A percentile compares a stretch with the other conserved stretches of the same genome.
Conservation (phyloP, 2,797 vertebrate genomes). For the Mormyrus proboscirostris region DNA sequence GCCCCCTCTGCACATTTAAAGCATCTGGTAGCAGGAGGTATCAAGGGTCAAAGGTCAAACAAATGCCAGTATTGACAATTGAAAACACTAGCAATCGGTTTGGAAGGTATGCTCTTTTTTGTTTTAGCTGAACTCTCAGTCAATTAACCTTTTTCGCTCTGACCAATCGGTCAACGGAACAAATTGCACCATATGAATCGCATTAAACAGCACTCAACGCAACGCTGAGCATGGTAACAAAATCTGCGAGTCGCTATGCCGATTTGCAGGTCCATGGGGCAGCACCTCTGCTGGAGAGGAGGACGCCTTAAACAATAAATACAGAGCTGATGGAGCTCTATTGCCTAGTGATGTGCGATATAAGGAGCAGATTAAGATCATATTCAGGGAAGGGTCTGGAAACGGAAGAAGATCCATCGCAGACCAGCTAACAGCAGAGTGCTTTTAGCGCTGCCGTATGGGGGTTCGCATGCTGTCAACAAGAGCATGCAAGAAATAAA, state of each 20-base stretch:
- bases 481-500: constrained; percentile 28
- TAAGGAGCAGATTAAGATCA: constrained; percentile 10
- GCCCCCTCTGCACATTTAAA: background rate
- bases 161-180: background rate
- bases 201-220: background rate
- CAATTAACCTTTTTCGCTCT: background rate
- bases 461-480: constrained; percentile 34
- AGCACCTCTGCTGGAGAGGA: background rate
- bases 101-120: background rate
- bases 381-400: background rate
- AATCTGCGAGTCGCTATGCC: background rate
- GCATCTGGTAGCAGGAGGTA: background rate
- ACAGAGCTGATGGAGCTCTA: background rate
- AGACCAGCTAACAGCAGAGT: background rate
- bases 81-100: background rate
- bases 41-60: background rate
- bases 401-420: background rate
- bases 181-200: background rate
- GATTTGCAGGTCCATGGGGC: background rate
- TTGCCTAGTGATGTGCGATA: background rate
- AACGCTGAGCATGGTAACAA: background rate
- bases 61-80: background rate
- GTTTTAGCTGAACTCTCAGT: background rate
- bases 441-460: constrained; percentile 13
- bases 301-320: background rate